Evolutionary conservation across 1,140 invertebrate genomes (phyloP).

Genomic region (Anagrus nilaparvatae): DNA sequence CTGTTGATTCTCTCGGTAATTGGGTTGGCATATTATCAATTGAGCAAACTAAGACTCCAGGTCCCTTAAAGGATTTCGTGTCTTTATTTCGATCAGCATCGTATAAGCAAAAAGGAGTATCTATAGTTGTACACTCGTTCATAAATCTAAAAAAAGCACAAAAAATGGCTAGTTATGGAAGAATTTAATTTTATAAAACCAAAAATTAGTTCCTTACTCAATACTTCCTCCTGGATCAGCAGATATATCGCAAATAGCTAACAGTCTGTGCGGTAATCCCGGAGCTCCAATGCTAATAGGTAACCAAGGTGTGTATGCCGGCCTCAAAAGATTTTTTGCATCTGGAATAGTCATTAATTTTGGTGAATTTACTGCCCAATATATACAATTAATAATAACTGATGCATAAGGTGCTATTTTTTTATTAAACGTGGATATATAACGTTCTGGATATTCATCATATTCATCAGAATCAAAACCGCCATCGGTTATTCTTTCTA

Average conservation of each 20-base stretch:
- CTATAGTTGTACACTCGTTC: constrained; percentile 99
- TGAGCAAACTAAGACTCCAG: constrained; percentile 94
- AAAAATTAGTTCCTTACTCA: too few relatives aligned
- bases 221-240: constrained; percentile 98
- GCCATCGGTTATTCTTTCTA: constrained; percentile 83
- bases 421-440: constrained; percentile 93
- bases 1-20: constrained; percentile 90
- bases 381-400: constrained; percentile 96
- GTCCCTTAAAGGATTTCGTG: constrained; percentile 91
- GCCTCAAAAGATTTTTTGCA: constrained; percentile 85
- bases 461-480: constrained; percentile 88
- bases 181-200: too few relatives aligned
- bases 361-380: constrained; percentile 95
- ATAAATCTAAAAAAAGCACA: constrained; percentile 65
- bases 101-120: constrained; percentile 97
- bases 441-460: constrained; percentile 82
- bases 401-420: constrained; percentile 97
- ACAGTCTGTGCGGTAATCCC: constrained; percentile 78
- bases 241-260: constrained; percentile 95
- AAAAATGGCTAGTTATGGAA: too few relatives aligned
- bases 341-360: constrained; percentile 95
- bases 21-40: constrained; percentile 99
- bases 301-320: constrained; percentile 85
- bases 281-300: constrained; percentile 78
- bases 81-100: constrained; percentile 97